Evolutionary conservation across 1,140 invertebrate genomes (phyloP).

Genomic region (Drosophila insularis): DNA sequence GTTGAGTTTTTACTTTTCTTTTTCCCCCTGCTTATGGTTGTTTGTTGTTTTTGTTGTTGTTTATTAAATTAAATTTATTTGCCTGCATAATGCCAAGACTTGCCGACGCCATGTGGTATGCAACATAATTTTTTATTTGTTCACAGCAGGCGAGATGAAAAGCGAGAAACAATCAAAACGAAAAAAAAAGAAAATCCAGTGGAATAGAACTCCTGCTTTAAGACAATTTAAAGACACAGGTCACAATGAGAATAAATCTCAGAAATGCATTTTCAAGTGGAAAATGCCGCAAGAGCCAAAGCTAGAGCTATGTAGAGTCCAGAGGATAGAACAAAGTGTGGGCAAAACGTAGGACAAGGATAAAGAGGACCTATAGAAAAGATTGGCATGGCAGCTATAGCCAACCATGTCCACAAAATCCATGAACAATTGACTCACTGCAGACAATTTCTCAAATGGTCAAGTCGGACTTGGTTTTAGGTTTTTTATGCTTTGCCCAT

Average conservation of each 20-base stretch:
- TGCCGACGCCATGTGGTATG: constrained; percentile 65
- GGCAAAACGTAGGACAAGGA: background rate
- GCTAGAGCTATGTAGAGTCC: background rate
- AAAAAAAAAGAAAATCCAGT: background rate
- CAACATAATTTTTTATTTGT: constrained; percentile 73
- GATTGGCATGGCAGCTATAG: constrained; percentile 34
- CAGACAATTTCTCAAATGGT: constrained; percentile 55
- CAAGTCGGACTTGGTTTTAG: constrained; percentile 27
- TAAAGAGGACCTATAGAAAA: background rate
- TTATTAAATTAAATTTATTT: constrained; percentile 65
- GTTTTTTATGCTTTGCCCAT: constrained; percentile 29
- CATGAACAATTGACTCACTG: constrained; percentile 55
- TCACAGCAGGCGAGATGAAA: constrained; percentile 45
- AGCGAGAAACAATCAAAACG: background rate
- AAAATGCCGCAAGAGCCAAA: constrained; percentile 26
- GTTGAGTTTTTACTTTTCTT: constrained; percentile 11
- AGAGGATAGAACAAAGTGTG: background rate
- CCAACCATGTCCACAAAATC: constrained; percentile 46
- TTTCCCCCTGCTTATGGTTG: background rate
- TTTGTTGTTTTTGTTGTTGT: background rate
- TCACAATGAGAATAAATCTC: constrained; percentile 8
- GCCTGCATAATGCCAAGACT: constrained; percentile 38
- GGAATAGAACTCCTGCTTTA: constrained; percentile 16
- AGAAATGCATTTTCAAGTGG: constrained; percentile 28
- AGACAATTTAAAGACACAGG: constrained; percentile 22